Percentiles rank a stretch among this genome's conserved stretches.
These are phyloP conservation scores for Xyrauchen texanus DNA, from an alignment of 2,113 vertebrate species.

Conservation along the genomic window DNA sequence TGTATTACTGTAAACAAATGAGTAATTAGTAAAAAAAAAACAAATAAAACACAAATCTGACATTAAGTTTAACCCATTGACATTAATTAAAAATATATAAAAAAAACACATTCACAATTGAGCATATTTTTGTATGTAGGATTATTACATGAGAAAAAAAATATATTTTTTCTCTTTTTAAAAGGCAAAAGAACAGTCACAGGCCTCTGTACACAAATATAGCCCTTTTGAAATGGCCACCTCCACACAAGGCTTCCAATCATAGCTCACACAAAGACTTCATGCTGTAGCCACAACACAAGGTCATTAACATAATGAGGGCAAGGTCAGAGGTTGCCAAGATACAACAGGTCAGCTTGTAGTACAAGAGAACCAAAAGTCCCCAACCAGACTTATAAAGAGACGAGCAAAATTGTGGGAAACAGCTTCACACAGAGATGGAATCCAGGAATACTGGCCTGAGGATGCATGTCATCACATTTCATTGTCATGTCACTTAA, in stretches of 20 bases:
- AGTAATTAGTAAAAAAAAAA: too few relatives aligned
- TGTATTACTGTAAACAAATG: too few relatives aligned
- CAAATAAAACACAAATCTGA: too few relatives aligned
- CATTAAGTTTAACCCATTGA: too few relatives aligned
- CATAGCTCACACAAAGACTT: slow-evolving; percentile 38
- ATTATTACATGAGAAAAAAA: neutral
- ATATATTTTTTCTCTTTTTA: neutral
- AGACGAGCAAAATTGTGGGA: slow-evolving; percentile 1
- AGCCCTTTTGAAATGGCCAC: slow-evolving; percentile 37
- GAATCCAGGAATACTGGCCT: slow-evolving; percentile 38
- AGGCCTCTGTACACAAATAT: slow-evolving; percentile 20
- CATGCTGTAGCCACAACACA: slow-evolving; percentile 39
- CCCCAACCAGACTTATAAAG: slow-evolving; percentile 8
- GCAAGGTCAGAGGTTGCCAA: slow-evolving; percentile 42
- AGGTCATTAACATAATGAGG: slow-evolving; percentile 45
- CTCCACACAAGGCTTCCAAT: slow-evolving; percentile 43
- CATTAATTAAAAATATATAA: too few relatives aligned
- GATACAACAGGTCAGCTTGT: slow-evolving; percentile 42
- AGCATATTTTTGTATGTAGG: too few relatives aligned
- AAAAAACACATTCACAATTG: too few relatives aligned
- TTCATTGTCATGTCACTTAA: slow-evolving; percentile 16
- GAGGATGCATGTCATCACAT: slow-evolving; percentile 35
- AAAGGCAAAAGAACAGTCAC: neutral
- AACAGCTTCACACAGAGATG: slow-evolving; percentile 25
- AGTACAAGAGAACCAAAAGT: slow-evolving; percentile 46